These are phyloP conservation scores for Adelges cooleyi DNA, from an alignment of 1,140 invertebrate genomes.

Conservation along the genomic window DNA sequence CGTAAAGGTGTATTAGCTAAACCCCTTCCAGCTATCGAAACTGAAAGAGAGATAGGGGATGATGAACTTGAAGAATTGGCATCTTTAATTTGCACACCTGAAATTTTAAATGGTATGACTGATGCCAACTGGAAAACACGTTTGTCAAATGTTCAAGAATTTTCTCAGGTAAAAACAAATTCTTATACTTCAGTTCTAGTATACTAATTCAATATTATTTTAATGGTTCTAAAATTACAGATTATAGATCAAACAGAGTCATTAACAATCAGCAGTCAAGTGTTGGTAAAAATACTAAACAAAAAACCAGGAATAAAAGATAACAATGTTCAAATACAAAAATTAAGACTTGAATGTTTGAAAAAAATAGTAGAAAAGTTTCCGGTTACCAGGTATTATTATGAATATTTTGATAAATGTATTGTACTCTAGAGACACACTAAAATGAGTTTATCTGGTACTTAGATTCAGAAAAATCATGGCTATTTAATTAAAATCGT, in stretches of 20 bases:
- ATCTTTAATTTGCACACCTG: slow-evolving; percentile 47
- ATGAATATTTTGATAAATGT: too few species aligned
- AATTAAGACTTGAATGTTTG: slow-evolving; percentile 65
- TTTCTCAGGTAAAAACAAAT: slow-evolving; percentile 42
- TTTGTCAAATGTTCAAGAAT: slow-evolving; percentile 61
- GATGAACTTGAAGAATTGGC: slow-evolving; percentile 63
- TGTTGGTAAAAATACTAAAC: slow-evolving; percentile 57
- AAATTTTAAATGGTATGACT: slow-evolving; percentile 53
- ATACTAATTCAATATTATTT: neutral
- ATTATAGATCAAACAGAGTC: slow-evolving; percentile 48
- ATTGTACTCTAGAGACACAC: too few species aligned
- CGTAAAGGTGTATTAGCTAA: slow-evolving; percentile 36
- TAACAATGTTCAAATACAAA: slow-evolving; percentile 87
- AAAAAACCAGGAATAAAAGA: slow-evolving; percentile 87
- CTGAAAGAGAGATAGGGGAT: slow-evolving; percentile 45
- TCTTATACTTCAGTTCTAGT: neutral
- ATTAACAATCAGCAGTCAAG: slow-evolving; percentile 57
- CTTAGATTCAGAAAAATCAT: too few species aligned
- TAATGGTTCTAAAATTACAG: slow-evolving; percentile 35
- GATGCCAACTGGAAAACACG: slow-evolving; percentile 80
- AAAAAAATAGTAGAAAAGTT: slow-evolving; percentile 65
- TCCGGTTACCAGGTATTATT: slow-evolving; percentile 52
- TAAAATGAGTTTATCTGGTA: too few species aligned
- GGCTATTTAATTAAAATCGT: too few species aligned
- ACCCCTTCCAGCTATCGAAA: slow-evolving; percentile 30